Percentiles rank a stretch among this genome's conserved stretches.
Evolutionary conservation across 2,888 invertebrate genomes (phyloP).

Genomic region (Cremastobaeus sp.): DNA sequence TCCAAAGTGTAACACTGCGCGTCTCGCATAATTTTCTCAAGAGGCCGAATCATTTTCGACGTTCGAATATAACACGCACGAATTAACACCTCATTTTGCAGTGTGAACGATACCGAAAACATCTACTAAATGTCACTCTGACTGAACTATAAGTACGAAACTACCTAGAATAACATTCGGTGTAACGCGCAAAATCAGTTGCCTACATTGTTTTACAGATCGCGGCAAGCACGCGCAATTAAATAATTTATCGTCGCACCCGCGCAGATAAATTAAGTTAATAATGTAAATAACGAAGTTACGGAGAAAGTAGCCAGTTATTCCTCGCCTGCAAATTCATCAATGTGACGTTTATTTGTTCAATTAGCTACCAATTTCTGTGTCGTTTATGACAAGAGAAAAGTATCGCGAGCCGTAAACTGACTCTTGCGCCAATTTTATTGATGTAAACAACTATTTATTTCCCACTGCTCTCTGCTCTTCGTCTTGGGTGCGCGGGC

Average conservation of each 20-base stretch:
- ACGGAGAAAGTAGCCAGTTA: conserved; percentile 31
- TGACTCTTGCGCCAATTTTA: conserved; percentile 40
- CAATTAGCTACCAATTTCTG: conserved; percentile 48
- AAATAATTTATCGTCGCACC: conserved; percentile 47
- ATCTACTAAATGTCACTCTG: conserved; percentile 60
- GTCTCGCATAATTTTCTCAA: too few relatives aligned
- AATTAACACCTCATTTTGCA: conserved; percentile 62
- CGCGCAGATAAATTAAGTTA: conserved; percentile 46
- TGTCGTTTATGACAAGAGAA: conserved; percentile 42
- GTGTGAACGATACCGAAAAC: conserved; percentile 59
- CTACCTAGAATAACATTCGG: conserved; percentile 24
- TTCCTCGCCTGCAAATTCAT: conserved; percentile 26
- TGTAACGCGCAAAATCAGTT: conserved; percentile 15
- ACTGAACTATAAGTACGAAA: conserved; percentile 26
- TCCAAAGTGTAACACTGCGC: too few relatives aligned
- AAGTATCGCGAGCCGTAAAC: conserved; percentile 41
- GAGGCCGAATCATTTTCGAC: too few relatives aligned
- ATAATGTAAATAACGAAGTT: conserved; percentile 37
- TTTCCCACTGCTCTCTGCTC: conserved; percentile 12
- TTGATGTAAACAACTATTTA: conserved; percentile 49
- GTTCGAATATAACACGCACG: conserved; percentile 21
- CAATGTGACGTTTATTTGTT: conserved; percentile 49
- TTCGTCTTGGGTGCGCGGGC: background rate
- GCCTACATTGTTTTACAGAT: conserved; percentile 24
- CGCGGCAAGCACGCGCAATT: conserved; percentile 19